Evolutionary conservation across 1,140 invertebrate genomes (phyloP).

Genomic region (Zaprionus taronus): DNA sequence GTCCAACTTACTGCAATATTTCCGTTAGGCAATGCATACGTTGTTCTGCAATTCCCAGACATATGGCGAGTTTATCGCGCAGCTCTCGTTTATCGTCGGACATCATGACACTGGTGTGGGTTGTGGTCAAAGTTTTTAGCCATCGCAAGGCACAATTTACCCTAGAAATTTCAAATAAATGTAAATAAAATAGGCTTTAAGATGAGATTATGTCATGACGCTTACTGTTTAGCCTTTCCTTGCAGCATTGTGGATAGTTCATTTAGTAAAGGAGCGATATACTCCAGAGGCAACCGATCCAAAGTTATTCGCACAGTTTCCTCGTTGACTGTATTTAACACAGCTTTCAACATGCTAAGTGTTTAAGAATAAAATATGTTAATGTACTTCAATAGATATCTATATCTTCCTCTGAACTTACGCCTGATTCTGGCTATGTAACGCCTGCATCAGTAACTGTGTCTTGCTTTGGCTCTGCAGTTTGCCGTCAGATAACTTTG

Average conservation of each 20-base stretch:
- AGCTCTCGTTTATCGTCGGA: constrained; percentile 75
- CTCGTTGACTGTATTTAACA: constrained; percentile 86
- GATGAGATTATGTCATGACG: constrained; percentile 7
- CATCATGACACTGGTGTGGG: constrained; percentile 88
- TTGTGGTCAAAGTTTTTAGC: constrained; percentile 86
- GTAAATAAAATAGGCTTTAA: neutral
- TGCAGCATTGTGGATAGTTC: constrained; percentile 87
- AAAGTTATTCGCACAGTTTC: constrained; percentile 87
- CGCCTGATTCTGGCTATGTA: constrained; percentile 91
- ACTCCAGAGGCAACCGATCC: constrained; percentile 87
- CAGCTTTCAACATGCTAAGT: constrained; percentile 85
- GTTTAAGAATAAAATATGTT: neutral
- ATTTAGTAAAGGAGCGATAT: constrained; percentile 87
- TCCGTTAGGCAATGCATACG: constrained; percentile 86
- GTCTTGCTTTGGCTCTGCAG: constrained; percentile 88
- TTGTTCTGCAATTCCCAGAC: constrained; percentile 87
- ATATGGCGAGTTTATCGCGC: constrained; percentile 85
- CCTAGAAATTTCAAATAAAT: constrained; percentile 79
- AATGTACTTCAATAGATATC: neutral
- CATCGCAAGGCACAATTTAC: constrained; percentile 87
- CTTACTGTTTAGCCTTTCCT: constrained; percentile 87
- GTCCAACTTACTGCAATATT: constrained; percentile 68
- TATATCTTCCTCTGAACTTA: constrained; percentile 55
- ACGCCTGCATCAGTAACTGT: constrained; percentile 90
- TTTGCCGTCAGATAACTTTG: constrained; percentile 81